phyloP scores from a whole-genome alignment of 2,113 vertebrate genomes.

The Felis catus region F.catus_Fca126_mat1.0 CM031416.1:58500501-58501000 shows the following conservation, averaged over 20 bases:
- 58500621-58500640: background rate
- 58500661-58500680: no score
- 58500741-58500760: background rate
- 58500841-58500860: background rate
- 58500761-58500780: background rate
- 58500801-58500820: background rate
- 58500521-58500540: background rate
- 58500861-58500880: background rate
- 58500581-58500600: background rate
- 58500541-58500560: background rate
- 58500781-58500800: background rate
- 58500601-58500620: background rate
- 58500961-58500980: background rate
- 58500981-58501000: background rate
- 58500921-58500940: background rate
- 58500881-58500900: background rate
- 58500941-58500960: background rate
- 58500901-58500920: background rate
- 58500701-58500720: no score
- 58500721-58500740: background rate
- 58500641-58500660: background rate
- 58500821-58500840: background rate
- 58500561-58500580: background rate
- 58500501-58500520: background rate
- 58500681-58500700: no score